Base-by-base conservation (phyloP, 2,888 invertebrate genomes). In the Drosophila fulvimacula region DNA sequence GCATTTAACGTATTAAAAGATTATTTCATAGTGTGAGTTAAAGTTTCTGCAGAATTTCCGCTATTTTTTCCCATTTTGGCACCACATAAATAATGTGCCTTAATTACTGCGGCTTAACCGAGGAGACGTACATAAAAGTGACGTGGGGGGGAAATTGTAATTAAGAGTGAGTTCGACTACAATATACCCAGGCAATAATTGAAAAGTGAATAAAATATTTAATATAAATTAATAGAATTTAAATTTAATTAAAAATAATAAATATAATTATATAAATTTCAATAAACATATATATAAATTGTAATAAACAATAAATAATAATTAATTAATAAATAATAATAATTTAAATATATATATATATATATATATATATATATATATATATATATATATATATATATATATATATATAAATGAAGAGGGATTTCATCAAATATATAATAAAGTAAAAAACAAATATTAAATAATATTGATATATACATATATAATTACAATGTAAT, bases 31-130 rank as follows among this genome's bases (percentile, higher is more conserved):
- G 39, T 73, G 49, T 38, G 61, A 42, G 42, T 57, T 67, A 66
- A 61, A 66, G 65, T 63, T 60, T 56, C 57, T 68, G 86, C 70
- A 76, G 73, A 32, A 73, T 64, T 79, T 59, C 41, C 55, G 60
- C 52, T 62, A 17, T 30, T 30, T 30, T 82, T 58, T 36, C 68
- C 60, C 68, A 66, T 51, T 63, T 58, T 57, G 55, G 52, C 73
- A 57, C 39, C 63, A 51, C 62, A 73, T 72, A 69, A 79, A 75
- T 88, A 82, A 86, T 82, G 73, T 64, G 69, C 67, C 70, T 88
- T 86, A 86, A 88, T 84, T 88, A 86, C 83, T 88, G 83, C 79
- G 78, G 82, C 76, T 70, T 72, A 41, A 42, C 66, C 24, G 56
- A 32, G 51, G 60, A 64, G 42, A 58, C 55, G 46, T 49, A 36